Conservation (phyloP, 1,140 invertebrate genomes). For the Hypothenemus hampei region DNA sequence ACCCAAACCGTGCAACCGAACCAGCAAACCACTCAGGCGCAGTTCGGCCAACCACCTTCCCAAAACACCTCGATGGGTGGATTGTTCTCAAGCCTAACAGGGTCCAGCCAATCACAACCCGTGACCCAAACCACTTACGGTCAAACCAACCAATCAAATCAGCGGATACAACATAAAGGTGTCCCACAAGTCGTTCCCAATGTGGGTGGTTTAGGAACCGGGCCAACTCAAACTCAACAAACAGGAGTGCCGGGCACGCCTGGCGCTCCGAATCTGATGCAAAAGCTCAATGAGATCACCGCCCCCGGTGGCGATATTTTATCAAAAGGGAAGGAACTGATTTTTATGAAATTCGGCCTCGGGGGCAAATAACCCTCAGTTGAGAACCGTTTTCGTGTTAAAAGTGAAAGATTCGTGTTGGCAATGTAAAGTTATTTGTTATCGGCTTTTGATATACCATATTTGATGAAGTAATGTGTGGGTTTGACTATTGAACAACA, state of each 20-base stretch:
- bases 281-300: constrained; percentile 75
- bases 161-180: constrained; percentile 45
- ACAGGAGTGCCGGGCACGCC: constrained; percentile 45
- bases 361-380: constrained; percentile 62
- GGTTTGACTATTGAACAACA: no score
- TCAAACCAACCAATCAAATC: constrained; percentile 29
- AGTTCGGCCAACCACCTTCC: constrained; percentile 15
- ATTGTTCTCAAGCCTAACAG: constrained; percentile 37
- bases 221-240: constrained; percentile 42
- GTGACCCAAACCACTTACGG: constrained; percentile 32
- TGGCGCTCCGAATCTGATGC: constrained; percentile 67
- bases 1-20: constrained; percentile 27
- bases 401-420: neutral
- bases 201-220: constrained; percentile 42
- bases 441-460: constrained; percentile 13
- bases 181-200: constrained; percentile 59
- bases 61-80: constrained; percentile 28
- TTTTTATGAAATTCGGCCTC: constrained; percentile 87
- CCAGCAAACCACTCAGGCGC: constrained; percentile 8
- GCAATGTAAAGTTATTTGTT: neutral
- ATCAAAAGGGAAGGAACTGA: constrained; percentile 84
- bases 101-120: constrained; percentile 34
- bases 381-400: constrained; percentile 6
- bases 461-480: no score
- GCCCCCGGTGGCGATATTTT: constrained; percentile 77